Base-by-base conservation (phyloP, 2,888 invertebrate genomes). In the Ernsta delagoae region DNA sequence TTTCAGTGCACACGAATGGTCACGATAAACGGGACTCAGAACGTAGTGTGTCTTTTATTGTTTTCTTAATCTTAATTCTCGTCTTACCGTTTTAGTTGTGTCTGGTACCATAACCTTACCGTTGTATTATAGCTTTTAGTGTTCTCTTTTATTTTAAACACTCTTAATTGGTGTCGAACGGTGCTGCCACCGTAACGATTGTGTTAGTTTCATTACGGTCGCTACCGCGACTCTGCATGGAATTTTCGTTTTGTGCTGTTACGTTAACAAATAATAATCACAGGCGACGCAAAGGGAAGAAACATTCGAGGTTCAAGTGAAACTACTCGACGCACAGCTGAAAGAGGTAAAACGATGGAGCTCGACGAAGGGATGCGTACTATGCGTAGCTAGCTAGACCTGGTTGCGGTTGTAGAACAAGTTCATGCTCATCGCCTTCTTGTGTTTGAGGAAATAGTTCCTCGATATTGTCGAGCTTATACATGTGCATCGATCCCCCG, bases 231-330 rank as follows among this genome's bases (percentile, higher is more conserved):
- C 79, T 76, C 81, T 78, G 89, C 92, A 92, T 92, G 92, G 82
- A 79, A 78, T 81, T 85, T 82, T 77, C 78, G 86, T 89, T 83
- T 84, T 88, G 84, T 90, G 83, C 87, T 84, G 83, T 74, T 87
- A 87, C 85, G 88, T 90, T 90, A 92, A 92, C 84, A 84, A 85
- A 84, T 81, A 84, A 90, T 90, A 88, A 89, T 89, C 89, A 86
- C 95, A 98, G 98, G 98, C 98, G 84, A 97, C 98, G 86, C 97
- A 98, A 94, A 97, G 98, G 93, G 98, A 99, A 95, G 98, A 98
- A 94, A 96, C 97, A 80, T 98, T 96, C 94, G 97, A 98, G 90
- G 96, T 96, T 89, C 97, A 98, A 94, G 97, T 98, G 87, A 98
- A 98, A 95, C 94, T 96, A 85, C 95, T 98, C 94, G 96, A 97